Percentiles rank a stretch among this genome's conserved stretches.
Conservation (phyloP, 2,797 vertebrate species). For the Betta splendens region DNA sequence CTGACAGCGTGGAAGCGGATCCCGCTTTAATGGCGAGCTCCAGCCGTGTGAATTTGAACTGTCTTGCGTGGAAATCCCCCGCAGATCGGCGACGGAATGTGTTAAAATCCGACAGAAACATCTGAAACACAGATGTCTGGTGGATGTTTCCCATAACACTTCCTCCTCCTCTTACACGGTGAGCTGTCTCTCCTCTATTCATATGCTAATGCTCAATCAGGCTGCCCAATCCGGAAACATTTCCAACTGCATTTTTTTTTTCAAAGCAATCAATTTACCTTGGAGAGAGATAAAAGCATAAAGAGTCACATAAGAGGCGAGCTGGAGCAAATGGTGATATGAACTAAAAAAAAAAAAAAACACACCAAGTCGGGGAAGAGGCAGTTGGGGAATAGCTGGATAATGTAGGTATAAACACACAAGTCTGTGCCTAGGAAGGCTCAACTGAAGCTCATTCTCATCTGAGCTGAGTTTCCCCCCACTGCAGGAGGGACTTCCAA, state of each 20-base stretch:
- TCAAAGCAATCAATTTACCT: constrained; percentile 80
- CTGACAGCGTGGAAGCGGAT: constrained; percentile 55
- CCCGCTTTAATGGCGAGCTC: constrained; percentile 52
- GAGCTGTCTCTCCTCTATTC: constrained; percentile 72
- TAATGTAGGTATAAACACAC: constrained; percentile 78
- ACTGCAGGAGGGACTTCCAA: constrained; percentile 80
- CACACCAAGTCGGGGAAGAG: constrained; percentile 61
- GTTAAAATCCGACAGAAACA: constrained; percentile 71
- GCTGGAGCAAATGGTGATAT: constrained; percentile 74
- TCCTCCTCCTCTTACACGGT: constrained; percentile 70
- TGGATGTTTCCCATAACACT: constrained; percentile 74
- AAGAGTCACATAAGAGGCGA: constrained; percentile 77
- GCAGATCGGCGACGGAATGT: constrained; percentile 65
- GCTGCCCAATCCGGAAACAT: constrained; percentile 69
- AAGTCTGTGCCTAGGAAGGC: constrained; percentile 71
- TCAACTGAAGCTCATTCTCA: constrained; percentile 75
- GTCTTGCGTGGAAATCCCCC: constrained; percentile 57
- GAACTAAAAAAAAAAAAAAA: constrained; percentile 47
- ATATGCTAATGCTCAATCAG: constrained; percentile 77
- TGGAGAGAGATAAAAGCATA: constrained; percentile 79
- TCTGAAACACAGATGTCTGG: constrained; percentile 76
- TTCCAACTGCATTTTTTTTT: constrained; percentile 51
- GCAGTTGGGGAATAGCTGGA: constrained; percentile 76
- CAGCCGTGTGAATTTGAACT: constrained; percentile 65
- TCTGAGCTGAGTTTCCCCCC: constrained; percentile 70